Base-by-base conservation (phyloP, 2,888 invertebrate genomes). In the Sycophila texana region DNA sequence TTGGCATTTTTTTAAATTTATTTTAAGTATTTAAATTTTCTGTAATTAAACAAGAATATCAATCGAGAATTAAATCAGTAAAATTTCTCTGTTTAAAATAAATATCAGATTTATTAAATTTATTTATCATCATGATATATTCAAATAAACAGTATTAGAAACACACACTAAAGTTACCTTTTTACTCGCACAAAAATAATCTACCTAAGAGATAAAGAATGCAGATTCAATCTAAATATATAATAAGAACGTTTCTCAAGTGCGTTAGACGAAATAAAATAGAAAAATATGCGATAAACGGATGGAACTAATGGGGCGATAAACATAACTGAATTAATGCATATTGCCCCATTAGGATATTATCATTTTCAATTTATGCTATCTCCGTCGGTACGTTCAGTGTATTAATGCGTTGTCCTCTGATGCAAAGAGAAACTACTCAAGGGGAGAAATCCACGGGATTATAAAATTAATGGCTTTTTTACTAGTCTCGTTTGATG, bases 391-490 rank as follows among this genome's bases (percentile, higher is more conserved):
- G 10, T 22, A n/a, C 53, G 18, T 53, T 20, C 60, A 26, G 22
- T 47, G 61, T 63, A 70, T 68, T 67, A 74, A 51, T 67, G 22
- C 39, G 16, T n/a, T 16, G 53, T 16, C 14, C 4, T 13, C 53
- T 61, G 39, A 67, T 53, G 68, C n/a, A 14, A 57, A 30, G 7
- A 14, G 30, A 22, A 39, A 3, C 16, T 1, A 68, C 5, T 16
- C 55, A 70, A 71, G 76, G 63, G 76, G 49, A 20, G 18, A 55
- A 76, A 76, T 67, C 47, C 53, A n/a, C 26, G n/a, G 20, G 63
- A 63, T 63, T 39, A 20, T 26, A 22, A 55, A 61, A 61, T 68
- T 68, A 70, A 63, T 47, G 63, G 63, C 49, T 47, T 57, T 57
- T 47, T 63, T 77, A 51, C 61, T 57, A 47, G 18, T 57, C 47